phyloP scores from a whole-genome alignment of 92 coral and sea anemone genomes.

The Ricordea florida region DNA sequence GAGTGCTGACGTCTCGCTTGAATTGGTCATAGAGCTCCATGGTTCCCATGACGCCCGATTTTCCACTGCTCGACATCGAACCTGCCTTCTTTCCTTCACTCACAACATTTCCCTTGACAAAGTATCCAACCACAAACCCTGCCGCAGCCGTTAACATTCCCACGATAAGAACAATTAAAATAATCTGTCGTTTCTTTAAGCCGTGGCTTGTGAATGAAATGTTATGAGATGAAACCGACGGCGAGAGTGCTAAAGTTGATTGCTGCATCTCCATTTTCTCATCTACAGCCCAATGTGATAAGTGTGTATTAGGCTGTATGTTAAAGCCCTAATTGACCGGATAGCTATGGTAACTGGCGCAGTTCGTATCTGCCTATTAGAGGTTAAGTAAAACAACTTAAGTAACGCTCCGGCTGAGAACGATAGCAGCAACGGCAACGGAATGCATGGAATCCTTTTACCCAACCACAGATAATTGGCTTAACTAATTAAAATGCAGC shows the following conservation, averaged over 20 bases:
- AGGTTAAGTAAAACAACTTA: too few species aligned
- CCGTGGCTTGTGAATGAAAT: not conserved
- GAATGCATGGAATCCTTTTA: too few species aligned
- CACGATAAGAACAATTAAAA: not conserved
- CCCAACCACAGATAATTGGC: too few species aligned
- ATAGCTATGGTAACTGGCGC: too few species aligned
- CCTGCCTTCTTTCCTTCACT: not conserved
- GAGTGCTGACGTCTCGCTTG: conserved; percentile 9
- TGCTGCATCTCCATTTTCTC: conserved; percentile 2
- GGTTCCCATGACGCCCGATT: not conserved
- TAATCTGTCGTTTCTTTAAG: not conserved
- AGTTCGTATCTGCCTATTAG: too few species aligned
- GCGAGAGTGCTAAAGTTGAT: conserved; percentile 6
- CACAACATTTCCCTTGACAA: conserved; percentile 2
- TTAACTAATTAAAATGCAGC: too few species aligned
- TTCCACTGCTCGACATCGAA: not conserved
- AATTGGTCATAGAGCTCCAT: not conserved
- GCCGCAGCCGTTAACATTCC: conserved; percentile 19
- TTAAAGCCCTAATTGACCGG: too few species aligned
- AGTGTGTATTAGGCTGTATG: too few species aligned
- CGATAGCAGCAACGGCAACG: too few species aligned
- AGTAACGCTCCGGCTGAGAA: too few species aligned
- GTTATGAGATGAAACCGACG: not conserved
- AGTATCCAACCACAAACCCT: conserved; percentile 53
- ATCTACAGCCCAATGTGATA: too few species aligned